A percentile compares a stretch with the other conserved stretches of the same genome.
Evolutionary conservation across 1,140 invertebrate species (phyloP).

Genomic region (Elysia chlorotica): DNA sequence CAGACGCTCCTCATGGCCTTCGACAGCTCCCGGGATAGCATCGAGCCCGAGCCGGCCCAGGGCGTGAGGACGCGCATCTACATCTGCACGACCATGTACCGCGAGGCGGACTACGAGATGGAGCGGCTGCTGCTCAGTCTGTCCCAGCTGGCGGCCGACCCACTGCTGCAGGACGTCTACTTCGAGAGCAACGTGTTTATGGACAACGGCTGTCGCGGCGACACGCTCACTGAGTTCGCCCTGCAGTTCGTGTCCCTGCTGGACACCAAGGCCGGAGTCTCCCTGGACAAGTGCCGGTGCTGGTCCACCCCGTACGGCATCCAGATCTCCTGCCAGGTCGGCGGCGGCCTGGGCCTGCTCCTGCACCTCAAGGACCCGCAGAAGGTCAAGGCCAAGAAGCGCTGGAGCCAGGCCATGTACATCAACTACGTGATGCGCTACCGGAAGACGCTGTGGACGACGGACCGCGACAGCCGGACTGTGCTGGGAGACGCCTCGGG

Average conservation of each 20-base stretch:
- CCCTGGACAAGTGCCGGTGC: constrained; percentile 26
- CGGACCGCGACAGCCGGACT: constrained; percentile 11
- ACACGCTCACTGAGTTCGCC: constrained; percentile 42
- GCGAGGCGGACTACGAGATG: constrained; percentile 50
- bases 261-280: constrained; percentile 31
- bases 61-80: constrained; percentile 33
- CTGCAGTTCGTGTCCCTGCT: constrained; percentile 42
- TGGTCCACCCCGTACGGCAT: constrained; percentile 45
- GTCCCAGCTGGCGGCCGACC: constrained; percentile 26
- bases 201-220: constrained; percentile 45
- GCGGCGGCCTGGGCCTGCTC: constrained; percentile 38
- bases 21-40: not conserved
- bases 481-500: not conserved
- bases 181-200: constrained; percentile 53
- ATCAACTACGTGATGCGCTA: constrained; percentile 45
- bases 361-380: constrained; percentile 45
- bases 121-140: constrained; percentile 39
- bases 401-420: constrained; percentile 54
- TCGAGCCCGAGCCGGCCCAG: not conserved
- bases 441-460: constrained; percentile 27
- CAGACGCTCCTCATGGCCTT: constrained; percentile 27
- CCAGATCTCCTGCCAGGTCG: constrained; percentile 36
- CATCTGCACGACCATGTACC: constrained; percentile 53
- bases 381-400: constrained; percentile 49
- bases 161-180: constrained; percentile 25